phyloP scores from a whole-genome alignment of 2,888 invertebrate genomes.

The Elgonia sp. region DNA sequence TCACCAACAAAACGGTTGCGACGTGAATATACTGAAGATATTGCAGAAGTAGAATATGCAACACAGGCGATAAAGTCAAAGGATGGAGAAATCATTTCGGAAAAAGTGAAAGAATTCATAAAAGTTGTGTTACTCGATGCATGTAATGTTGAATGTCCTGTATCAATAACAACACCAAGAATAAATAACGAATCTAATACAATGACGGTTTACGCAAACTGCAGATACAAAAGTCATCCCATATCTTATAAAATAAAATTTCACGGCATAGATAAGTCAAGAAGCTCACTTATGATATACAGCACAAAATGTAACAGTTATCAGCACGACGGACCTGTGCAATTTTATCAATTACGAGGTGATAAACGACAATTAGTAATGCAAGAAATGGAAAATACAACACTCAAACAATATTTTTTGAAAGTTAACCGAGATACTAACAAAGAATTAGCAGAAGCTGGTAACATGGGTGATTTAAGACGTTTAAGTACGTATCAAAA shows the following conservation, averaged over 20 bases:
- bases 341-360: constrained; percentile 17
- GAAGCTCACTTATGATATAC: not conserved
- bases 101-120: too few species aligned
- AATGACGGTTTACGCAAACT: not conserved
- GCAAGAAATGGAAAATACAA: not conserved
- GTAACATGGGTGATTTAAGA: constrained; percentile 1
- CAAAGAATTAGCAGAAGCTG: constrained; percentile 2
- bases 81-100: too few species aligned
- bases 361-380: not conserved
- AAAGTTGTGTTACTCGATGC: too few species aligned
- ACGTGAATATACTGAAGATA: too few species aligned
- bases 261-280: not conserved
- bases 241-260: not conserved
- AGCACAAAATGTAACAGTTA: not conserved
- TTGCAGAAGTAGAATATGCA: too few species aligned
- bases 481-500: not conserved
- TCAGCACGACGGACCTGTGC: not conserved
- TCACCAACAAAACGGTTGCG: too few species aligned
- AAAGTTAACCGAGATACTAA: not conserved
- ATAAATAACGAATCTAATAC: too few species aligned
- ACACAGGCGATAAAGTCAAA: too few species aligned
- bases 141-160: too few species aligned
- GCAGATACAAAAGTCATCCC: not conserved
- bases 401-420: not conserved
- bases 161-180: too few species aligned